Evolutionary conservation across 1,140 invertebrate genomes (phyloP), one percentile per base, ranked within the genome.

Genomic region (Camponotus floridanus): DNA sequence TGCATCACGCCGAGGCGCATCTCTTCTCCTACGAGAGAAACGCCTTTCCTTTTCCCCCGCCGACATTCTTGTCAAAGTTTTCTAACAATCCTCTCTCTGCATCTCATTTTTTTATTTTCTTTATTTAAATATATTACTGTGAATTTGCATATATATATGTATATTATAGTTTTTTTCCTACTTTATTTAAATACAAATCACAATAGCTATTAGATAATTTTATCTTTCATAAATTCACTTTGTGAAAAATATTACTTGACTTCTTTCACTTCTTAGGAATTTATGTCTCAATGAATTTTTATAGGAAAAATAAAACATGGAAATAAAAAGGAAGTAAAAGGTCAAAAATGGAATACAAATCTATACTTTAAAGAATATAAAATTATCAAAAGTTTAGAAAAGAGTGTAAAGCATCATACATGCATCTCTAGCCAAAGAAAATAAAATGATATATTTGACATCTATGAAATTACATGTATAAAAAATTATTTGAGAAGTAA

Each of bases 41-140:
- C 79, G 79, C 79, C 79, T 83, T 83, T 83, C 79, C 70, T 74
- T 83, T 83, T 83, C 55, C 68, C 76, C 67, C 68, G 59, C 31
- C 79, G 68, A 36, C 79, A 73, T 83, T 73, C 79, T 61, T 73
- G 55, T 71, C 79, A 73, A 83, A 74, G 68, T 48, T 81, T 68
- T 15, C 39, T 36, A 21, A 74, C 79, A n/a, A 8, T 73, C 36
- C 55, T 48, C 48, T 51, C 48, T 51, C 48, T 51, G 15, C 48
- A 18, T 51, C 3, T 26, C 26, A 48, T 48, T 48, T 15, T 48
- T 48, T 48, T 45, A 48, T 48, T 48, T 51, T 18, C 2, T 18
- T 51, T 51, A 51, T 51, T 51, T 6, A 51, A 51, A 51, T 18
- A 51, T 51, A 51, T 51, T 15, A 6, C 15, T n/a, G 42, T 31